Evolutionary conservation across 2,797 vertebrate genomes (phyloP), one percentile per base, ranked within the genome.

Genomic region (Tokudaia muenninki): DNA sequence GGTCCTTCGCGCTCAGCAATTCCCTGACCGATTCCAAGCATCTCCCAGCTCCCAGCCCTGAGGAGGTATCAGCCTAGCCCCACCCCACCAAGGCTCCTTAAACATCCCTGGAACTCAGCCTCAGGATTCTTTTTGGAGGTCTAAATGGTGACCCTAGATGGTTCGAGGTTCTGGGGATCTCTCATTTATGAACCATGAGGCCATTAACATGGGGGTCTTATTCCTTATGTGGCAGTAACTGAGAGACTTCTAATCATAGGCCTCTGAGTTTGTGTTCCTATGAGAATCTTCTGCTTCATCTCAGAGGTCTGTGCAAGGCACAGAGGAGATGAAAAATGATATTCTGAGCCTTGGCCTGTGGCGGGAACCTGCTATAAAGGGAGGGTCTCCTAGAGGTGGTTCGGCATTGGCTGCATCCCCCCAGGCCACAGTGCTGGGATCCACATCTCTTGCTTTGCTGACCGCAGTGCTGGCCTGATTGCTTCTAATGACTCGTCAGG

Each of bases 181-280:
- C 92, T 72, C 77, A 0, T 47, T 95, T n/a, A 89, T n/a, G 87
- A 91, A 86, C 37, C 79, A 13, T 6, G 0, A 26, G 67, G 83
- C 37, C 59, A 26, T 90, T 97, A 97, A 91, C 77, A 37, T 8
- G 44, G 79, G 34, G 17, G 0, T 94, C 86, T 81, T 88, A n/a
- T 75, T 92, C 52, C 50, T 86, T 84, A 31, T 61, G 14, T n/a
- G 81, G 88, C 86, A 83, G 84, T 72, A 83, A 59, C 77, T n/a
- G 55, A 92, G 79, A 97, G 41, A 79, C 57, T 93, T 95, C 89
- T 57, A 87, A 82, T 72, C 95, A 4, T 0, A 0, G 22, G 34
- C 92, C 92, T 96, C 90, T 26, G 92, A 96, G 44, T 96, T 96
- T 97, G 95, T 95, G 82, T 52, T 26, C 86, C 93, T 37, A 90